phyloP scores from a whole-genome alignment of 2,888 invertebrate genomes.

The Sesamia inferens region DNA sequence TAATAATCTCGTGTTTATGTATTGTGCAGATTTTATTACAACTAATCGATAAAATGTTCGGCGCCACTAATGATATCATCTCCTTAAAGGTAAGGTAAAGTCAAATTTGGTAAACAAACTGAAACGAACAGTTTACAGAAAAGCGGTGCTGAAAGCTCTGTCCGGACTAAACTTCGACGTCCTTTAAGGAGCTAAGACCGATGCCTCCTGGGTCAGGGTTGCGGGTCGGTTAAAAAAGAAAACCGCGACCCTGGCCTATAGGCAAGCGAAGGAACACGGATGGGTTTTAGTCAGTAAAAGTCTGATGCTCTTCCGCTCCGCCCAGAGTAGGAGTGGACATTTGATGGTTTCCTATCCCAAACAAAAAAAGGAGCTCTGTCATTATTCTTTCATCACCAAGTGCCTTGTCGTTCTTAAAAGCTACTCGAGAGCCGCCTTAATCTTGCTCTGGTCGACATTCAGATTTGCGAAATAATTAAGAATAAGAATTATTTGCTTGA shows the following conservation, averaged over 20 bases:
- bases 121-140: background rate
- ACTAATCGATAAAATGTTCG: constrained; percentile 54
- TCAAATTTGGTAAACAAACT: constrained; percentile 21
- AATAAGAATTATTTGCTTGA: no score
- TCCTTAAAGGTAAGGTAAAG: constrained; percentile 41
- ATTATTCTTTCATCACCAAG: background rate
- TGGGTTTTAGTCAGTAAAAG: no score
- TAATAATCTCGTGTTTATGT: constrained; percentile 52
- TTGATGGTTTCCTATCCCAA: no score
- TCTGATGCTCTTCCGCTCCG: no score
- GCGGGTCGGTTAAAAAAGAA: no score
- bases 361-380: background rate
- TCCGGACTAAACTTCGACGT: rapidly evolving
- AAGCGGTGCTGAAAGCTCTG: background rate
- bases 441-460: background rate
- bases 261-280: no score
- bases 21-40: constrained; percentile 56
- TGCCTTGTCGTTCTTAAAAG: background rate
- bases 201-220: no score
- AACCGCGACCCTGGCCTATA: no score
- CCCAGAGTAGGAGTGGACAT: no score
- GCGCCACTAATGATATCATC: constrained; percentile 58
- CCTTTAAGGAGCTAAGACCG: background rate
- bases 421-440: background rate
- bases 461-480: no score